Percentiles rank a stretch among this genome's conserved stretches.
These are phyloP conservation scores for Chlorospingus semifuscus DNA, from an alignment of 2,797 vertebrate species.

Conservation along the genomic window DNA sequence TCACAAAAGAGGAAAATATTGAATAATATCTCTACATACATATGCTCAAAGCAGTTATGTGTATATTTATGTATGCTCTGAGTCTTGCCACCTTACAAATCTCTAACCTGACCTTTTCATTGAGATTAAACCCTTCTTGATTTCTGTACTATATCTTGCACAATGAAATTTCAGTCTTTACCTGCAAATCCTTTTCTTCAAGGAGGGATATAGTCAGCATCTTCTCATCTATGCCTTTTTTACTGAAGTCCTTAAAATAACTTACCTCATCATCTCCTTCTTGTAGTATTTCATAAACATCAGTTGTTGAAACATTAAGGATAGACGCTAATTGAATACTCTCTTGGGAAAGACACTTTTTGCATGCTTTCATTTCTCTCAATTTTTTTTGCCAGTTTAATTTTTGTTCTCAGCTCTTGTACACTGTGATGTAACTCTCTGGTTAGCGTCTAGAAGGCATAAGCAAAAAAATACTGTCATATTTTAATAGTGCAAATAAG, in stretches of 20 bases:
- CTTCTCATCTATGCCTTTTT: background rate
- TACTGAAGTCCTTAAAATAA: conserved; percentile 3
- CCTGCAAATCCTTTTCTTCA: background rate
- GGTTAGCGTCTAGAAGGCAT: conserved; percentile 78
- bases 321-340: conserved; percentile 89
- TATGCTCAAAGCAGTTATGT: background rate
- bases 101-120: background rate
- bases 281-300: conserved; percentile 88
- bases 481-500: background rate
- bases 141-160: background rate
- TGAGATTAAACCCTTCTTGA: background rate
- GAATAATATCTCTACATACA: background rate
- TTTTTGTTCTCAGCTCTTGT: conserved; percentile 79
- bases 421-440: conserved; percentile 83
- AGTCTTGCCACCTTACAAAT: background rate
- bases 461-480: background rate
- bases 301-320: conserved; percentile 88
- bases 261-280: conserved; percentile 83
- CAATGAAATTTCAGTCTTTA: background rate
- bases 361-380: conserved; percentile 24
- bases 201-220: background rate
- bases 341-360: conserved; percentile 76
- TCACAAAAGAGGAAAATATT: conserved; percentile 3
- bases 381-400: conserved; percentile 77
- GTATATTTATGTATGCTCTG: background rate